Base-by-base conservation (phyloP, 2,113 vertebrate genomes). In the Bubo blakistoni region DNA sequence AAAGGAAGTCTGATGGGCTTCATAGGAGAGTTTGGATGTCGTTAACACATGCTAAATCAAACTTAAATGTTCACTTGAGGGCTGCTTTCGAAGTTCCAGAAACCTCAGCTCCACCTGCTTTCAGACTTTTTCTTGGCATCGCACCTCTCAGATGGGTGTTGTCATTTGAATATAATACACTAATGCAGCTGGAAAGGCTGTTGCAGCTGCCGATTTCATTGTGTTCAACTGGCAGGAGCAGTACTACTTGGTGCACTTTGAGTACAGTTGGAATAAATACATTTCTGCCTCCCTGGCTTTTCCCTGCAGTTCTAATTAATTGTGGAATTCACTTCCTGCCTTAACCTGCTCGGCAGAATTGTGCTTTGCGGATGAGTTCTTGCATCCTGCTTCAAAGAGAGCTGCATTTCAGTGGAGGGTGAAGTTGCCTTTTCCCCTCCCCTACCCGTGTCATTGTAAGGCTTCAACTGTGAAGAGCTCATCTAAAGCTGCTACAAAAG, bases 281-380 rank as follows among this genome's bases (percentile, higher is more conserved):
- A 15, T 85, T 88, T 91, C 81, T 95, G 84, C 78, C 94, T 95
- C 70, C 71, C 21, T 96, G 84, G 84, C 86, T 96, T 95, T 96
- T 85, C 87, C 84, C 78, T 82, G 67, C 89, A 95, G 89, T 95
- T 95, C 42, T 95, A 86, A 95, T 95, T 97, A 97, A 49, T 70
- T 91, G 91, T 92, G 94, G 92, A 95, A 96, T 97, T 96, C 86
- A 73, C 88, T 96, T 94, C 94, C 96, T 96, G 94, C 94, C 92
- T 91, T 91, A 95, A 94, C 95, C 96, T 97, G 97, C 94, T 95
- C 67, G 0, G 70, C 91, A 52, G 92, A 95, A 58, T 30, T 85
- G 65, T 20, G 74, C 84, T 95, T 85, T 95, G 87, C 2, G 3
- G 82, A 85, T 81, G n/a, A 66, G 52, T 92, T 79, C 54, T 88